Base-by-base conservation (phyloP, 1,140 invertebrate species). In the Himalopsyche phryganea region DNA sequence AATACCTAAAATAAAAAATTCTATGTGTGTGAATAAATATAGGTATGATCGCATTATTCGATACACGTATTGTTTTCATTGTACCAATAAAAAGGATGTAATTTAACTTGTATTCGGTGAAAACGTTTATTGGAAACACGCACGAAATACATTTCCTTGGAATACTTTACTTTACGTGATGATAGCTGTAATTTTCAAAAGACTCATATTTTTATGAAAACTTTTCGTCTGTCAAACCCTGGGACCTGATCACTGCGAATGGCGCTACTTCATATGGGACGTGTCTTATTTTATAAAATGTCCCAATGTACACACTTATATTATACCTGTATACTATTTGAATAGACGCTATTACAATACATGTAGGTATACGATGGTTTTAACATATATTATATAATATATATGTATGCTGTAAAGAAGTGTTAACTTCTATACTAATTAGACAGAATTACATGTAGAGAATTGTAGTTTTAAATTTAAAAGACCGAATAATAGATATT, bases 61-160 rank as follows among this genome's bases (percentile, higher is more conserved):
- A 35, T 45, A 49, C 60, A 62, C 56, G 60, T 57, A 18, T 50
- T 45, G 33, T 54, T 54, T 62, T 58, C 51, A 63, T 63, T 56
- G 56, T 18, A 32, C 42, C 47, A 41, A 50, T 63, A 63, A 63
- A 63, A 53, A 35, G 36, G 28, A 9, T 28, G 46, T 58, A 50
- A 63, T 63, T 63, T 59, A 58, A 46, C 46, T 58, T 63, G 61
- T 63, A 55, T 63, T 58, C 38, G 20, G 23, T n/a, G 35, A 15
- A 46, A 54, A 50, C 40, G 56, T 50, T 63, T 63, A 63, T 63
- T 63, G 61, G 56, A 51, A 56, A 58, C 57, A 59, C 51, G 61
- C 56, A 56, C 35, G 20, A 15, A 3, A 40, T 4, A 49, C 15
- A 32, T 49, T 19, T 49, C 11, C 23, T 3, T 23, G 20, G 47